Percentiles rank a stretch among this genome's conserved stretches.
Evolutionary conservation across 1,140 invertebrate species (phyloP).

Genomic region (Drosophila lacertosa): DNA sequence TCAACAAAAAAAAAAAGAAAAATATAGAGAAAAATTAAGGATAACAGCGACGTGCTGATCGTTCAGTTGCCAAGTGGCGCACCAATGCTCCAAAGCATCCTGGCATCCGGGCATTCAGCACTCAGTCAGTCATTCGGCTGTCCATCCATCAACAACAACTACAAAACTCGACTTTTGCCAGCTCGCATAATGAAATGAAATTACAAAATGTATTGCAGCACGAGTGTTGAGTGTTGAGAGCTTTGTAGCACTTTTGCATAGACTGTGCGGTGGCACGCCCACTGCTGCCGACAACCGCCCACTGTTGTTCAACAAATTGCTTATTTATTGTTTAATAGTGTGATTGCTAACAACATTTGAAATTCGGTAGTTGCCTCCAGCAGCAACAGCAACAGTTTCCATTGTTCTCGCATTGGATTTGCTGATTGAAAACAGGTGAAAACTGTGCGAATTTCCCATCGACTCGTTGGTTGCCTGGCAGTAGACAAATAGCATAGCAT

Average conservation of each 20-base stretch:
- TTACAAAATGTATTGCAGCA: conserved; percentile 67
- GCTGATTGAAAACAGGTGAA: conserved; percentile 38
- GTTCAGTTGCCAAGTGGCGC: conserved; percentile 30
- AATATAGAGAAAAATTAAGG: background rate
- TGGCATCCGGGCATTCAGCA: conserved; percentile 17
- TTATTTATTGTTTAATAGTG: conserved; percentile 80
- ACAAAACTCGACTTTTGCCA: conserved; percentile 26
- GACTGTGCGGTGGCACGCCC: conserved; percentile 23
- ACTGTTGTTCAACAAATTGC: conserved; percentile 69
- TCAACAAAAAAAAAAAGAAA: conserved; percentile 26
- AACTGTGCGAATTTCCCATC: background rate
- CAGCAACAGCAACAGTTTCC: background rate
- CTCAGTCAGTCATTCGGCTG: conserved; percentile 19
- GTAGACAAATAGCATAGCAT: background rate
- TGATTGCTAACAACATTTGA: conserved; percentile 69
- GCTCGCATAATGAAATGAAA: conserved; percentile 69
- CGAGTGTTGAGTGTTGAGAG: conserved; percentile 10
- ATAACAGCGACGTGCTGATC: conserved; percentile 36
- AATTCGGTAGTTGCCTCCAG: conserved; percentile 38
- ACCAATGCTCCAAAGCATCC: conserved; percentile 11
- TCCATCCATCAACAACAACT: conserved; percentile 43
- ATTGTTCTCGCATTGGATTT: conserved; percentile 26
- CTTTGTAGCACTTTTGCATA: conserved; percentile 50
- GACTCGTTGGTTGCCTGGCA: background rate
- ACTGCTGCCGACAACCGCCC: background rate